Evolutionary conservation across 1,140 invertebrate species (phyloP).

Genomic region (Hesperophylax magnus): DNA sequence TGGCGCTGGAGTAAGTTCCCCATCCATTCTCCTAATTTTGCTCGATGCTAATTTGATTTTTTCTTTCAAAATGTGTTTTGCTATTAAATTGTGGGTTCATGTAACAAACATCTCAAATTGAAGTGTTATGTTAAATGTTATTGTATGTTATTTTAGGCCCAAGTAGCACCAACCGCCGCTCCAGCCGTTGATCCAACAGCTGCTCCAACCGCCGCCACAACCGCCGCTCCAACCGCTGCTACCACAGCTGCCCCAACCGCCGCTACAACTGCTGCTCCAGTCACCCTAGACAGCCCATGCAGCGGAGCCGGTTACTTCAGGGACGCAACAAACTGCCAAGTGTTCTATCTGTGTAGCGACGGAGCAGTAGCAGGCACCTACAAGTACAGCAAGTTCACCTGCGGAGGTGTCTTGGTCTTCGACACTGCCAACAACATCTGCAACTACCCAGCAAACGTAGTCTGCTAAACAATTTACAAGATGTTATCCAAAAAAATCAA

Average conservation of each 20-base stretch:
- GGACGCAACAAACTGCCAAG: conserved; percentile 8
- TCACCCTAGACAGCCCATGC: not conserved
- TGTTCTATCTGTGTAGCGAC: conserved; percentile 21
- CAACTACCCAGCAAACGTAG: not conserved
- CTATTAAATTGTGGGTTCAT: too few relatives aligned
- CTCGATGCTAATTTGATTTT: too few relatives aligned
- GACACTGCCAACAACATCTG: conserved; percentile 4
- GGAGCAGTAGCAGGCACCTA: not conserved
- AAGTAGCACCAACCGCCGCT: not conserved
- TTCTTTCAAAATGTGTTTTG: too few relatives aligned
- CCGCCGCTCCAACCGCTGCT: not conserved
- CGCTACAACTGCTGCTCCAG: too few relatives aligned
- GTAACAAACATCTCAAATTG: too few relatives aligned
- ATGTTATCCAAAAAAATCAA: too few relatives aligned
- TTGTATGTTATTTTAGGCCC: not conserved
- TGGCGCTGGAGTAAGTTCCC: not conserved
- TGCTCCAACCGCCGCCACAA: not conserved
- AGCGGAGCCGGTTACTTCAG: conserved; percentile 11
- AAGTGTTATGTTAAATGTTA: too few relatives aligned
- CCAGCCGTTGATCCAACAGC: not conserved
- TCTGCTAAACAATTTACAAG: too few relatives aligned
- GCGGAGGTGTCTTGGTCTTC: conserved; percentile 19
- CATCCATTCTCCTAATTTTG: not conserved
- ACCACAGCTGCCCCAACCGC: too few relatives aligned
- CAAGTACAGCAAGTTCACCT: not conserved